A percentile compares a stretch with the other conserved stretches of the same genome.
Conservation (phyloP, 2,113 vertebrate genomes). For the Osmerus mordax region DNA sequence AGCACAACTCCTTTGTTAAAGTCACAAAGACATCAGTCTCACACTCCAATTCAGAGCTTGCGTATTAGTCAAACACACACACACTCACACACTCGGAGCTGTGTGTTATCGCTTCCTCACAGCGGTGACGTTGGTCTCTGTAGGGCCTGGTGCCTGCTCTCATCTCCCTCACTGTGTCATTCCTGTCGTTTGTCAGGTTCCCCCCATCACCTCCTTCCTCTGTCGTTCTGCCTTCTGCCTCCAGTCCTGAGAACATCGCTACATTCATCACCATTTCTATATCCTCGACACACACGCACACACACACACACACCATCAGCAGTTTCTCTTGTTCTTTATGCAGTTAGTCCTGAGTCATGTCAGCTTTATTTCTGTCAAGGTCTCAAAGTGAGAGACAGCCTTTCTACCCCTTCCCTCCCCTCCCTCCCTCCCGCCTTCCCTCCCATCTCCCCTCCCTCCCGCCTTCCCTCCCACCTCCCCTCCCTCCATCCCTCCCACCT, state of each 20-base stretch:
- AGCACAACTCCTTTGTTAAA: conserved; percentile 52
- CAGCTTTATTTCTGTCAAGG: conserved; percentile 37
- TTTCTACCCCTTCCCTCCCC: conserved; percentile 8
- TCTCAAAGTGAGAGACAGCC: conserved; percentile 12
- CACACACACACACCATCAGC: conserved; percentile 11
- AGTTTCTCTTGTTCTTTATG: conserved; percentile 3
- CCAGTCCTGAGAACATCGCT: background rate
- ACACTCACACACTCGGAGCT: background rate
- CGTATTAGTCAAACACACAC: background rate
- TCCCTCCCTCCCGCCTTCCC: conserved; percentile 5
- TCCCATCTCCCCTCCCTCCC: conserved; percentile 9
- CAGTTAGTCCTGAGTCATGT: conserved; percentile 25
- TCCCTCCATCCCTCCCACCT: background rate
- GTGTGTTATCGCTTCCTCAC: too few species aligned
- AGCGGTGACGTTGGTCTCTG: background rate
- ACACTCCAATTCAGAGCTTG: conserved; percentile 31
- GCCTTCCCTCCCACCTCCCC: background rate
- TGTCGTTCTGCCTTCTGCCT: background rate
- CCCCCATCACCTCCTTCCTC: background rate
- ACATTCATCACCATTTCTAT: background rate
- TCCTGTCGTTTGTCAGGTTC: background rate
- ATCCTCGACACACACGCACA: background rate
- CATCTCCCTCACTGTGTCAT: background rate
- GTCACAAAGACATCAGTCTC: conserved; percentile 57
- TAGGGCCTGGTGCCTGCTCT: background rate